Evolutionary conservation across 2,797 vertebrate species (phyloP).

Genomic region (Danio kyathit): DNA sequence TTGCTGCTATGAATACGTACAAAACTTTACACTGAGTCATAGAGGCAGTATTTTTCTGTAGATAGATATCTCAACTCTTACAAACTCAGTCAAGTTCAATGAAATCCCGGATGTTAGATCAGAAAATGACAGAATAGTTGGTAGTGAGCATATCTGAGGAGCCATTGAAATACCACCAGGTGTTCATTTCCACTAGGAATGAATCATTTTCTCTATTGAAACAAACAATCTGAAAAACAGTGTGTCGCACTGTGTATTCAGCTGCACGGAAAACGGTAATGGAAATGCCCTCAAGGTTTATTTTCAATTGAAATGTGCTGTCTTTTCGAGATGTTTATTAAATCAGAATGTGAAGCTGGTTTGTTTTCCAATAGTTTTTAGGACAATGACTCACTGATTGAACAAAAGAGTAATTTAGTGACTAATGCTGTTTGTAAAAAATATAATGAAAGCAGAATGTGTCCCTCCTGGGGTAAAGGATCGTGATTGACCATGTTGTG

Average conservation of each 20-base stretch:
- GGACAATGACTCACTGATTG: background rate
- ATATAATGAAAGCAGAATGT: background rate
- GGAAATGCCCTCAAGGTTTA: conserved; percentile 29
- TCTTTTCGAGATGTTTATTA: background rate
- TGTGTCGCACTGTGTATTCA: conserved; percentile 32
- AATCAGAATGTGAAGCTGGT: background rate
- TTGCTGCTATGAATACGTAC: background rate
- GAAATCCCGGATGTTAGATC: background rate
- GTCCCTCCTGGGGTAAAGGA: background rate
- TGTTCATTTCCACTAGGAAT: conserved; percentile 37
- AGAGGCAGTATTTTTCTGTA: background rate
- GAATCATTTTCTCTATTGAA: conserved; percentile 41
- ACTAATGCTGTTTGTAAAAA: background rate
- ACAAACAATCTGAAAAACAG: conserved; percentile 14
- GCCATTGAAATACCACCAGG: conserved; percentile 31
- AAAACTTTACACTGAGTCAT: conserved; percentile 3
- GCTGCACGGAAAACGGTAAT: conserved; percentile 14
- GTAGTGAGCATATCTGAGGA: background rate
- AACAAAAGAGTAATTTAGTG: conserved; percentile 15
- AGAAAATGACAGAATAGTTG: conserved; percentile 21
- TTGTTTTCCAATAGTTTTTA: background rate
- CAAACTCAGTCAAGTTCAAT: conserved; percentile 8
- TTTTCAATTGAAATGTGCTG: conserved; percentile 3
- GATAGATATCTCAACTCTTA: background rate
- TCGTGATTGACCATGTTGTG: background rate